Percentiles rank a stretch among this genome's conserved stretches.
Evolutionary conservation across 2,797 vertebrate species (phyloP).

Genomic region (Astyanax mexicanus): DNA sequence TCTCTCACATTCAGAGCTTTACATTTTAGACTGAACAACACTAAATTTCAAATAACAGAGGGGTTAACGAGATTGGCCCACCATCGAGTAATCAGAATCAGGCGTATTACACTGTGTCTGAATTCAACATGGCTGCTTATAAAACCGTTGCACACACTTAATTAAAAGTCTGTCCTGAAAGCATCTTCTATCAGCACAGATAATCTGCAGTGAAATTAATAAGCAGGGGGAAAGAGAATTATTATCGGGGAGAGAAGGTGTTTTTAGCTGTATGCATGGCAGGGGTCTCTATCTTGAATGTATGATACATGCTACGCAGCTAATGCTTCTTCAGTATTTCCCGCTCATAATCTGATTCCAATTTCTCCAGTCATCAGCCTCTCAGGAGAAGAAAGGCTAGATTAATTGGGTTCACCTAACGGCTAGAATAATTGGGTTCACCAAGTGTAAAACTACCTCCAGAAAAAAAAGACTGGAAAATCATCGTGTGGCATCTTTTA

Average conservation of each 20-base stretch:
- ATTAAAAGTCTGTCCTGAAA: slow-evolving; percentile 81
- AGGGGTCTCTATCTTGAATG: slow-evolving; percentile 76
- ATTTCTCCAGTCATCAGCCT: slow-evolving; percentile 81
- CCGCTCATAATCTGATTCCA: slow-evolving; percentile 83
- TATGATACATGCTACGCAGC: slow-evolving; percentile 74
- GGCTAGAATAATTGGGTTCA: slow-evolving; percentile 81
- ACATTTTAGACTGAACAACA: slow-evolving; percentile 1
- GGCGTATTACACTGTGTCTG: slow-evolving; percentile 20
- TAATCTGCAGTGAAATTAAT: slow-evolving; percentile 86
- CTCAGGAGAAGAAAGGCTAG: slow-evolving; percentile 69
- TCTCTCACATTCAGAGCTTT: slow-evolving; percentile 1
- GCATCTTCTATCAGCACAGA: slow-evolving; percentile 81
- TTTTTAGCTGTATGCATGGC: slow-evolving; percentile 73
- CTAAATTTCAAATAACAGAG: slow-evolving; percentile 17
- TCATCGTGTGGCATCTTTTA: slow-evolving; percentile 71
- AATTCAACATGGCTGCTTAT: slow-evolving; percentile 73
- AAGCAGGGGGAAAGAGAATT: slow-evolving; percentile 76
- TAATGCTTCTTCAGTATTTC: slow-evolving; percentile 75
- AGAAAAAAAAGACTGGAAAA: slow-evolving; percentile 61
- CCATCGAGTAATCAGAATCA: slow-evolving; percentile 32
- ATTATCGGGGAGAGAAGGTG: slow-evolving; percentile 74
- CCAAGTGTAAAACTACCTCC: slow-evolving; percentile 82
- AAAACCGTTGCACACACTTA: slow-evolving; percentile 78
- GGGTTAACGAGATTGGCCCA: slow-evolving; percentile 19
- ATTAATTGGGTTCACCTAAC: slow-evolving; percentile 85